These are phyloP conservation scores for Sphenodon punctatus DNA, from an alignment of 2,797 vertebrate species.

Conservation along the genomic window DNA sequence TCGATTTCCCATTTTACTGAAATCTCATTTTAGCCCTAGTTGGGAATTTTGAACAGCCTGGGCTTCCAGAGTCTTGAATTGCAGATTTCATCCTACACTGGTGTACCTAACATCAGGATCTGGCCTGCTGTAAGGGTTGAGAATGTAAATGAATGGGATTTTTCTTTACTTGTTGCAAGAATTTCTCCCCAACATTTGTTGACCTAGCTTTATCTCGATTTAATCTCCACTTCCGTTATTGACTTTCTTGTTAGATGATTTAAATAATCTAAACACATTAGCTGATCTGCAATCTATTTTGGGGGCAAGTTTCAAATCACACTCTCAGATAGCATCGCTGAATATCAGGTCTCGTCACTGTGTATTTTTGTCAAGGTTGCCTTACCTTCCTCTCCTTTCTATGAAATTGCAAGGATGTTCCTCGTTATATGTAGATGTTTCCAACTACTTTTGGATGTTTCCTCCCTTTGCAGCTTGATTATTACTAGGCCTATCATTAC, in stretches of 20 bases:
- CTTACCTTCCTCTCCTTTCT: background rate
- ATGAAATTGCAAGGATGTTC: background rate
- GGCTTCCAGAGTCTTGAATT: too few relatives aligned
- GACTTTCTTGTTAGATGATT: constrained; percentile 27
- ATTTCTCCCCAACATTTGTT: background rate
- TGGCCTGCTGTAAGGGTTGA: background rate
- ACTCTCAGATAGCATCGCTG: constrained; percentile 25
- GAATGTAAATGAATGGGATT: background rate
- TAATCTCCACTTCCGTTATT: constrained; percentile 37
- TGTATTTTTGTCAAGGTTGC: constrained; percentile 5
- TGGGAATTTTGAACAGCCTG: too few relatives aligned
- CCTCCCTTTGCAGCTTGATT: background rate
- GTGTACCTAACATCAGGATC: fast-evolving
- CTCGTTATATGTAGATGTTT: constrained; percentile 1
- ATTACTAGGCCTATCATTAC: background rate
- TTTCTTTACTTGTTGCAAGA: fast-evolving
- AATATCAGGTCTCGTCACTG: background rate
- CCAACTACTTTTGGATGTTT: background rate
- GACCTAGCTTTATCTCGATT: background rate
- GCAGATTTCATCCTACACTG: fast-evolving
- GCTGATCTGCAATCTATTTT: constrained; percentile 31
- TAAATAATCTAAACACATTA: constrained; percentile 30
- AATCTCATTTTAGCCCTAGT: too few relatives aligned
- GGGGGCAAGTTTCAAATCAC: constrained; percentile 24
- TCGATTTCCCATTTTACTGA: too few relatives aligned